Evolutionary conservation across 2,113 vertebrate species (phyloP), one percentile per base, ranked within the genome.

Genomic region (Platichthys flesus): DNA sequence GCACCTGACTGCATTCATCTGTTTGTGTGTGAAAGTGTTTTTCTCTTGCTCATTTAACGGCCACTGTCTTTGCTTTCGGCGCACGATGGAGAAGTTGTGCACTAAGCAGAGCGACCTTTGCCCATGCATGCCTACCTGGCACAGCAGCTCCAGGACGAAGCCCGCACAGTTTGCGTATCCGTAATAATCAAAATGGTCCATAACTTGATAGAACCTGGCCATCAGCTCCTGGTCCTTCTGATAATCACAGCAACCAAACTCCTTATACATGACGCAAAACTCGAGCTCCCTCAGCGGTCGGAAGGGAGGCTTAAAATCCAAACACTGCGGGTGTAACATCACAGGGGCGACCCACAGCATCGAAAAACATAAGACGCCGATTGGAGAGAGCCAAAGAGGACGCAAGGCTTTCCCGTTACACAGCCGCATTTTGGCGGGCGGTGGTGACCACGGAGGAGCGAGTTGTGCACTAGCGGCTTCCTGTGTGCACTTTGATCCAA

Each of bases 231-330:
- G 90, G 92, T 99, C 97, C 5, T 87, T 96, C 64, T 75, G 60
- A 0, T 58, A 78, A 9, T 97, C 94, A 76, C 97, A 99, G 94
- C 97, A 99, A 90, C 97, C 97, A 62, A 99, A 98, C 57, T 94
- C 89, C 52, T 90, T 91, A 92, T 98, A 99, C 90, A 94, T 96
- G 0, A 90, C 79, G 92, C 97, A 99, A 81, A 98, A 97, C 71
- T 90, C 73, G 67, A 98, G 95, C 83, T 94, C 92, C 67, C 79
- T 76, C 52, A 87, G 92, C 42, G 97, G 96, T 77, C 94, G 90
- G 89, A 97, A 98, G n/a, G 97, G 97, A 31, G 97, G 96, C 86
- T 96, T 98, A 82, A 98, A 99, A 86, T 99, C 97, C 95, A 99
- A 81, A 89, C 97, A 98, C 87, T 99, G 97, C 12, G 97, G 97